phyloP scores from a whole-genome alignment of 2,797 vertebrate species.

The Chrosomus eos region DNA sequence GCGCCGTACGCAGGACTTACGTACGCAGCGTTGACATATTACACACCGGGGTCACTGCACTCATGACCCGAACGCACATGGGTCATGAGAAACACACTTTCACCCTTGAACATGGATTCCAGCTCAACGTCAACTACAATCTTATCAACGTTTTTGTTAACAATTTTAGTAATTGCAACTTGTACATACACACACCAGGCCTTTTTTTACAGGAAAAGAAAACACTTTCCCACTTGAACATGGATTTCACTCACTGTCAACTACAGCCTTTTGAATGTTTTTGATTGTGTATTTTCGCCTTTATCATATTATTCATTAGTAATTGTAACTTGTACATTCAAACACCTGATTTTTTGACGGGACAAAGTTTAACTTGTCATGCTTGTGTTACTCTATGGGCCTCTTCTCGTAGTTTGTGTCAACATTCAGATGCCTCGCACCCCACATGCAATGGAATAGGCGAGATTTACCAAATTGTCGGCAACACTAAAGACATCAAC shows the following conservation, averaged over 20 bases:
- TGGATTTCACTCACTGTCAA: background rate
- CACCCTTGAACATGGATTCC: constrained; percentile 53
- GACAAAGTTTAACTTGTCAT: background rate
- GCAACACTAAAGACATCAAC: constrained; percentile 86
- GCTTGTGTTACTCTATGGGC: constrained; percentile 1
- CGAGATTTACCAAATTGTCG: constrained; percentile 82
- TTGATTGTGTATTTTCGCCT: background rate
- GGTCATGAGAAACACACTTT: constrained; percentile 20
- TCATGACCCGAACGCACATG: constrained; percentile 61
- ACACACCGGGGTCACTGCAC: constrained; percentile 65
- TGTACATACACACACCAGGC: background rate
- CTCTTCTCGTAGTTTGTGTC: constrained; percentile 53
- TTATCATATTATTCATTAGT: background rate
- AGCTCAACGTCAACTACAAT: constrained; percentile 38
- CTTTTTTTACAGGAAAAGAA: background rate
- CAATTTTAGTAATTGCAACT: background rate
- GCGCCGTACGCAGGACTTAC: constrained; percentile 27
- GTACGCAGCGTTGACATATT: constrained; percentile 58
- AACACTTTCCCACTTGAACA: background rate
- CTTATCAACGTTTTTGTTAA: background rate
- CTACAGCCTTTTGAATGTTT: background rate
- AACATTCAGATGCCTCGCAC: constrained; percentile 68
- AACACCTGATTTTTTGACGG: background rate
- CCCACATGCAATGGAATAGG: constrained; percentile 73
- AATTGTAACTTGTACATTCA: background rate